Evolutionary conservation across 2,888 invertebrate species (phyloP), one percentile per base, ranked within the genome.

Genomic region (Atethmia centrago): DNA sequence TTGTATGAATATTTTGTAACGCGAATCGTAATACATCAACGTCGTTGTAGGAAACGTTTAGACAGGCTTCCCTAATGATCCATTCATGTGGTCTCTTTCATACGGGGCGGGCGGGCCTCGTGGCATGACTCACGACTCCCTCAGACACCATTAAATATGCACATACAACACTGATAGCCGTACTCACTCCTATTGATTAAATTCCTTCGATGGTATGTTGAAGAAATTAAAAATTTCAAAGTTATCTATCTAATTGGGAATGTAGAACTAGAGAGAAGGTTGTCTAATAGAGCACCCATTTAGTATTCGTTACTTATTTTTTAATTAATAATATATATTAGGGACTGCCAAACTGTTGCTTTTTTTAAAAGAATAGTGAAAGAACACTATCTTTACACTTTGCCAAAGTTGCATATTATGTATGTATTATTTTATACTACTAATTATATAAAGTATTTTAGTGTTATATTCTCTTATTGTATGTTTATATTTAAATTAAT

Each of bases 1-100:
- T 88, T 87, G 80, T 82, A 85, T 87, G 87, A 80, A 85, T 88
- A 88, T 88, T 88, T 84, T 82, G 87, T 87, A 83, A 83, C 84
- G 58, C 85, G 78, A 82, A 83, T 87, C 74, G 87, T 82, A 86
- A 91, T 92, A 88, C 87, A 91, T 93, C 91, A 92, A 90, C 88
- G 90, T 91, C 89, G 87, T 84, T 71, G 83, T 86, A 91, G 90
- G 91, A 91, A 92, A 87, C 90, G 88, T 88, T 92, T 88, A 90
- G 84, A 86, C 87, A 85, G 89, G 87, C 90, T 89, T 88, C 89
- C 90, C 90, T 93, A 93, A 94, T 92, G 94, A 92, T 85, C 93
- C 92, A 94, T 94, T 94, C 93, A 94, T 90, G 90, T 88, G 86
- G 88, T 90, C 86, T 89, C 90, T 90, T 90, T 92, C 90, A 90